These are phyloP conservation scores for Spheniscus mendiculus DNA, from an alignment of 2,113 vertebrate genomes.

Conservation along the genomic window DNA sequence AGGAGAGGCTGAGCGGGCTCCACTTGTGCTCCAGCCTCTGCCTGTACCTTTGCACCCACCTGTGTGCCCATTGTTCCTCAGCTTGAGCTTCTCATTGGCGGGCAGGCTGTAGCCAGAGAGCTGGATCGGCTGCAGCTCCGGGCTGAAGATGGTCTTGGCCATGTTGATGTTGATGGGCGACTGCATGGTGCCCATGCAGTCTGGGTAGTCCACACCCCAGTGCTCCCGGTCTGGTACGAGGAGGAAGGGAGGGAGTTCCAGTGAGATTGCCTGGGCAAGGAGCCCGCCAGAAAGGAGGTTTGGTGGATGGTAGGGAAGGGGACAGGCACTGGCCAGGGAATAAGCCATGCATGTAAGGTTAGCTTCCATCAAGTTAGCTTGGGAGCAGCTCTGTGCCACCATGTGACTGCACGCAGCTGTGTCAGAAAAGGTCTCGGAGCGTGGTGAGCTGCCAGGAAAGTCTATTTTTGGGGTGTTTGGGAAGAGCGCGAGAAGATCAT, in stretches of 20 bases:
- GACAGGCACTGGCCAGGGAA: background rate
- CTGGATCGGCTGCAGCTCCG: slow-evolving; percentile 30
- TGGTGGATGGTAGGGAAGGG: background rate
- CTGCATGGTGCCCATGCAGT: slow-evolving; percentile 55
- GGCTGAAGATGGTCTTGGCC: background rate
- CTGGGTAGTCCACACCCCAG: slow-evolving; percentile 32
- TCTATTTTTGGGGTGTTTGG: slow-evolving; percentile 61
- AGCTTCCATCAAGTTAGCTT: slow-evolving; percentile 2
- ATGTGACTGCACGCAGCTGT: background rate
- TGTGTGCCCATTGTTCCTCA: slow-evolving; percentile 80
- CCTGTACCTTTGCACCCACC: slow-evolving; percentile 19
- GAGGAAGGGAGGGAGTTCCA: background rate
- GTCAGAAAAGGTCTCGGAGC: background rate
- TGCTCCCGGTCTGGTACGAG: background rate
- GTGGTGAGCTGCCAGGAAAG: slow-evolving; percentile 27
- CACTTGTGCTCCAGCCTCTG: background rate
- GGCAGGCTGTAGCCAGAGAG: slow-evolving; percentile 70
- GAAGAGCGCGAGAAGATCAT: background rate
- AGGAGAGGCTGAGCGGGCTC: rapidly evolving
- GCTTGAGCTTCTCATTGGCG: background rate
- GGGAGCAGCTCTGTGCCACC: background rate
- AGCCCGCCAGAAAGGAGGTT: background rate
- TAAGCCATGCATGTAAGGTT: background rate
- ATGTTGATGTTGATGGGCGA: slow-evolving; percentile 76
- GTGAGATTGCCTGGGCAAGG: rapidly evolving